Base-by-base conservation (phyloP, 2,888 invertebrate species). In the Drosophila tanythrix region DNA sequence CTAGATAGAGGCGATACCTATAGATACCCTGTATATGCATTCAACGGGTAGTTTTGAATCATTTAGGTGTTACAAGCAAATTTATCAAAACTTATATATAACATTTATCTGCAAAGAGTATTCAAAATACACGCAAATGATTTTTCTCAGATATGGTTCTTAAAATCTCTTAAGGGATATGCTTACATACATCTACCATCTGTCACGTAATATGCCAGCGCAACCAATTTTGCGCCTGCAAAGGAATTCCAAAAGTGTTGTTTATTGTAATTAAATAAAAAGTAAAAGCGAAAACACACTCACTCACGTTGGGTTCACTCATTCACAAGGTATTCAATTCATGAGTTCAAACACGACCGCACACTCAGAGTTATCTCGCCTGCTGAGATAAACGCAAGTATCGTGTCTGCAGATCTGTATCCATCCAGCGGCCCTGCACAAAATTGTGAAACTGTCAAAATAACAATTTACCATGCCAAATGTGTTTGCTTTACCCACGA, bases 361-460 rank as follows among this genome's bases (percentile, higher is more conserved):
- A 81, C 90, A 88, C 48, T 46, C 46, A 36, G 13, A 52, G 29
- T 43, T 55, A 31, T 48, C 40, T 57, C 29, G 70, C 61, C 51
- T 51, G 72, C 79, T 56, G 59, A 10, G 61, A 57, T 60, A 55
- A 53, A 35, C 58, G 29, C 27, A 21, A 60, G 70, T 71, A 71
- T 76, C 90, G 88, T 88, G 91, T 71, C 80, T 48, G 58, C 36
- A 74, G 89, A 89, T 89, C 71, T 67, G 79, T 89, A 85, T 90
- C 90, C 76, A 25, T 53, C 38, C 70, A 67, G 58, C 66, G 71
- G 72, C 70, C 73, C 67, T 80, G 90, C 90, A 83, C 80, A 86
- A 83, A 79, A 82, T 89, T 90, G 90, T 83, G 77, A 79, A 90
- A 86, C 86, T 90, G 90, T 90, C 90, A 85, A 88, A 90, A 88